Base-by-base conservation (phyloP, 2,888 invertebrate species). In the Tachystola acroxantha region DNA sequence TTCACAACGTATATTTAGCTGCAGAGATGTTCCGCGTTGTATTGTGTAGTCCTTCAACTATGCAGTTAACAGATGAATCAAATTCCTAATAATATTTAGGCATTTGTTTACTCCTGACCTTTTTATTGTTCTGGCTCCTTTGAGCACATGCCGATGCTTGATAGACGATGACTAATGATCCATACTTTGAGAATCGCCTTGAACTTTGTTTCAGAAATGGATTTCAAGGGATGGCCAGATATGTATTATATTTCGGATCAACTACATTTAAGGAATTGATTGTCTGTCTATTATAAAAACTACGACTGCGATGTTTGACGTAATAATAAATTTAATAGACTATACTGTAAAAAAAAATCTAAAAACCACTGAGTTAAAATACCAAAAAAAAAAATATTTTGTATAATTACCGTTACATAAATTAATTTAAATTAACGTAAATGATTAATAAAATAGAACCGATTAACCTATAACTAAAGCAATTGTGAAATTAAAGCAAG, bases 401-500 rank as follows among this genome's bases (percentile, higher is more conserved):
- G n/a, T n/a, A n/a, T n/a, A n/a, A n/a, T n/a, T n/a, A n/a, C n/a
- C n/a, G n/a, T n/a, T n/a, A n/a, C n/a, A n/a, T n/a, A n/a, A n/a
- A n/a, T n/a, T n/a, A n/a, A n/a, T n/a, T n/a, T n/a, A n/a, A n/a
- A n/a, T n/a, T n/a, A n/a, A n/a, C n/a, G n/a, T n/a, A n/a, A n/a
- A n/a, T n/a, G n/a, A n/a, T n/a, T n/a, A n/a, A n/a, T n/a, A n/a
- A n/a, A n/a, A n/a, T n/a, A n/a, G n/a, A n/a, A n/a, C n/a, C n/a
- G n/a, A n/a, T n/a, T n/a, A n/a, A n/a, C n/a, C n/a, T n/a, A n/a
- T n/a, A n/a, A n/a, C n/a, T n/a, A n/a, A n/a, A n/a, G n/a, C n/a
- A n/a, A 36, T 63, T 53, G 43, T 43, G 56, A 53, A 61, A 64
- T 43, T 34, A 30, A 37, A 42, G 40, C 57, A 53, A 59, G 60